Base-by-base conservation (phyloP, 2,888 invertebrate genomes). In the Calameuta filiformis region DNA sequence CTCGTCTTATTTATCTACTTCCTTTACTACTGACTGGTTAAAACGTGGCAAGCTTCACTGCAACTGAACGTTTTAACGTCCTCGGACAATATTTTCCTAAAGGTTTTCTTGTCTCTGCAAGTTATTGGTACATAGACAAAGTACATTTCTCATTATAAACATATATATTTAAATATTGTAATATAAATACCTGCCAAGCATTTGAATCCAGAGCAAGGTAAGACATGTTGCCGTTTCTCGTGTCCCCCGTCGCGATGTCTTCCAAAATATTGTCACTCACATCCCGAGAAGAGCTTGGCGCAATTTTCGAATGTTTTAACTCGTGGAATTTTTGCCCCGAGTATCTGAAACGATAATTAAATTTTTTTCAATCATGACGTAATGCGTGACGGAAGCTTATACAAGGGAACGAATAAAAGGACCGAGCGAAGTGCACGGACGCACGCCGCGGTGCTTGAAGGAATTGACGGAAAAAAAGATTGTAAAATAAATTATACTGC, bases 171-270 rank as follows among this genome's bases (percentile, higher is more conserved):
- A 15, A 35, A 35, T 73, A 56, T 77, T 35, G 2, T 31, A 75
- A 81, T 83, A 84, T 6, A 23, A 56, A 23, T 83, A 92, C 92
- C 92, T 93, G 92, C 92, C 92, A 93, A 80, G 92, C 92, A 82
- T 92, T 92, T 83, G 91, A 89, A 86, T 92, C 92, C 87, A 92
- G 87, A 76, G 92, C 91, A 83, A 92, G 89, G 84, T 91, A 92
- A 80, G 91, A 91, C 92, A 92, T 92, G 86, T 86, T 87, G 87
- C 74, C 78, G 80, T 83, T 84, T 84, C 83, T 83, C 77, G 80
- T 83, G 83, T 89, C 81, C 83, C 86, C 85, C 85, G 85, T 87
- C 83, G 83, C 85, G 56, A 56, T 56, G 56, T 56, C 56, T 56
- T 56, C 56, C 9, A 9, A 56, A 56, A 9, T 56, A 75, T 80